phyloP scores from a whole-genome alignment of 2,888 invertebrate genomes.

The Tuberolachnus salignus region DNA sequence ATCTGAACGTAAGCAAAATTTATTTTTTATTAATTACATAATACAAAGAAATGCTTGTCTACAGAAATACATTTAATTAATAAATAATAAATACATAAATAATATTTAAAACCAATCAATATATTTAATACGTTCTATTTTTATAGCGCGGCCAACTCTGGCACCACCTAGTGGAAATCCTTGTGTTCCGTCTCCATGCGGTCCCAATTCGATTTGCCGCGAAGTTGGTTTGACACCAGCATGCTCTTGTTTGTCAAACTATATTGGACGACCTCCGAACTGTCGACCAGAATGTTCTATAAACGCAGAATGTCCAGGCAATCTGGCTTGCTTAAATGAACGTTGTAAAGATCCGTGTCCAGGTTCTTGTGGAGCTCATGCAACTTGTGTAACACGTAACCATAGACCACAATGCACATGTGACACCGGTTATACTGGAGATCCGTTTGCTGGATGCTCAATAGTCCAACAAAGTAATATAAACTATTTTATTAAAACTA shows the following conservation, averaged over 20 bases:
- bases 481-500: background rate
- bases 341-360: conserved; percentile 70
- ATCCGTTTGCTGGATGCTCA: conserved; percentile 69
- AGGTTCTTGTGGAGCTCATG: conserved; percentile 73
- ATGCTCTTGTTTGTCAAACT: conserved; percentile 68
- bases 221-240: conserved; percentile 65
- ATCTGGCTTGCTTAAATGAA: conserved; percentile 66
- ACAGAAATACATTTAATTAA: background rate
- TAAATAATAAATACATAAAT: background rate
- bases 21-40: background rate
- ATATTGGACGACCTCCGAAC: conserved; percentile 70
- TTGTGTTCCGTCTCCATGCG: conserved; percentile 76
- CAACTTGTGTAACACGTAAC: conserved; percentile 69
- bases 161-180: conserved; percentile 68
- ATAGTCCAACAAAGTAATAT: conserved; percentile 68
- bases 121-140: conserved; percentile 16
- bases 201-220: conserved; percentile 67
- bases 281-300: conserved; percentile 72
- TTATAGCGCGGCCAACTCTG: conserved; percentile 56
- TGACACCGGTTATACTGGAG: conserved; percentile 67
- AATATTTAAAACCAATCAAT: background rate
- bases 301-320: conserved; percentile 66
- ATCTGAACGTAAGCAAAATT: conserved; percentile 60
- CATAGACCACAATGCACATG: conserved; percentile 67
- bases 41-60: background rate